phyloP scores from a whole-genome alignment of 2,113 vertebrate species.

The Megaptera novaeangliae region DNA sequence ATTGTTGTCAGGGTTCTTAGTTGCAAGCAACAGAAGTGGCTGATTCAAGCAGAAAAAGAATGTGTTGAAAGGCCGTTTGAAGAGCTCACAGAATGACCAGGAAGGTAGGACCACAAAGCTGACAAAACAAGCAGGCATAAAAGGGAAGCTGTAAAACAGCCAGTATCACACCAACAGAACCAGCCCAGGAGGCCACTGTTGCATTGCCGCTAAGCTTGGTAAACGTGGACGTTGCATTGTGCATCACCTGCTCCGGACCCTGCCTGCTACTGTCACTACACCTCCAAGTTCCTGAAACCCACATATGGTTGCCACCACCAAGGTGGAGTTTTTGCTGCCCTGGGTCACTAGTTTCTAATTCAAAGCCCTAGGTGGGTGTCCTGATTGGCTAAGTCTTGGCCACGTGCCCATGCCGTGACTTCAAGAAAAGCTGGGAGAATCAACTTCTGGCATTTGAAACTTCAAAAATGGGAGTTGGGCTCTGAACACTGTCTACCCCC shows the following conservation, averaged over 20 bases:
- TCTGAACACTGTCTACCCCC: background rate
- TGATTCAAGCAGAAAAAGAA: slow-evolving; percentile 40
- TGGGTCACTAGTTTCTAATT: background rate
- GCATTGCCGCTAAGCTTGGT: background rate
- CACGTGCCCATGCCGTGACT: background rate
- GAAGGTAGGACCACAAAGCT: background rate
- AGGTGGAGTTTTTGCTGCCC: background rate
- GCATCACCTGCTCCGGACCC: background rate
- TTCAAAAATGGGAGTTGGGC: background rate
- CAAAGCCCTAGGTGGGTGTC: background rate
- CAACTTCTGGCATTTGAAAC: background rate
- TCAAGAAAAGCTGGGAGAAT: background rate
- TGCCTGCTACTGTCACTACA: background rate
- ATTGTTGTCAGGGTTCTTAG: slow-evolving; percentile 1
- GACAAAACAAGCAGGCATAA: background rate
- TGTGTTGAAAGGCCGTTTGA: slow-evolving; percentile 33
- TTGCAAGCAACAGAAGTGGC: slow-evolving; percentile 22
- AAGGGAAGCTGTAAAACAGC: background rate
- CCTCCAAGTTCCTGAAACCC: background rate
- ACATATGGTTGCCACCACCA: background rate
- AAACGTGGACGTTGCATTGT: background rate
- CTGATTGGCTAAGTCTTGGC: background rate
- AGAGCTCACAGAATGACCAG: background rate
- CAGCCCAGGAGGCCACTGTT: background rate
- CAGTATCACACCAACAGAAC: background rate